Conservation (phyloP, 2,797 vertebrate species). For the Betta splendens region DNA sequence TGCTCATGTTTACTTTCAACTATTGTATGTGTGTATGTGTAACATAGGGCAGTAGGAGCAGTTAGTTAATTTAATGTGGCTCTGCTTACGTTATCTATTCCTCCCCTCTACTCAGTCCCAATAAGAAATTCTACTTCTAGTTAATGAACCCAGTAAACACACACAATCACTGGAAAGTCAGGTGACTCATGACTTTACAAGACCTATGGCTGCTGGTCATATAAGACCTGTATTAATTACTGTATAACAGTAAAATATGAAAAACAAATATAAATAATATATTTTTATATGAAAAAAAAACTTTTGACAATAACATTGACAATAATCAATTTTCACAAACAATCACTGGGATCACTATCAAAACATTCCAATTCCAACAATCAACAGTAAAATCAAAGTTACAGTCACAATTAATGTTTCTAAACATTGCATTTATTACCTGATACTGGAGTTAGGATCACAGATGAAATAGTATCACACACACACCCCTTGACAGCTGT, state of each 20-base stretch:
- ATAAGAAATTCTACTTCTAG: constrained; percentile 44
- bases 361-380: no score
- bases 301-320: no score
- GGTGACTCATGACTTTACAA: constrained; percentile 30
- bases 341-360: no score
- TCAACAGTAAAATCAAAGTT: no score
- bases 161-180: constrained; percentile 42
- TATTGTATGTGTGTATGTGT: constrained; percentile 22
- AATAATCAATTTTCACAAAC: no score
- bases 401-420: no score
- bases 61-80: constrained; percentile 53
- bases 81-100: constrained; percentile 37
- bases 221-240: neutral
- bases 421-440: no score
- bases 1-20: constrained; percentile 13
- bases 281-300: no score
- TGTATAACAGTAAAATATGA: constrained; percentile 4
- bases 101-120: constrained; percentile 28
- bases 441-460: no score
- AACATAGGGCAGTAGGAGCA: constrained; percentile 26
- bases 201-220: neutral
- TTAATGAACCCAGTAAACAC: constrained; percentile 41
- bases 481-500: no score
- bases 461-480: no score
- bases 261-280: no score